These are phyloP conservation scores for Scartelaos histophorus DNA, from an alignment of 2,113 vertebrate species.

Conservation along the genomic window DNA sequence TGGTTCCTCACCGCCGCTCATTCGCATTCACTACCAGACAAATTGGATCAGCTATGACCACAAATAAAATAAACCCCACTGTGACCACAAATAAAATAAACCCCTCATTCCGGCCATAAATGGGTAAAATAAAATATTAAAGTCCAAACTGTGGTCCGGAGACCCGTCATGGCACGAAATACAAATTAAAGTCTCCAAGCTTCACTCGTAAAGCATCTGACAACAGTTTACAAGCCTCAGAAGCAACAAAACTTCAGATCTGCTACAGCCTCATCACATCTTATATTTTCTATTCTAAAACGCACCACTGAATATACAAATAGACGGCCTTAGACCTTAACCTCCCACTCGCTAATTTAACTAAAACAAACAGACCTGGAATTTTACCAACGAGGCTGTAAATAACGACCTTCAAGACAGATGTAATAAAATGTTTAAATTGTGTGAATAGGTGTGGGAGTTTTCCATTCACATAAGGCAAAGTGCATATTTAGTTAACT, in stretches of 20 bases:
- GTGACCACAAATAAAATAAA: constrained; percentile 26
- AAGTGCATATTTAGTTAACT: no score
- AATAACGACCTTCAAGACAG: background rate
- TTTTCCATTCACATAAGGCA: background rate
- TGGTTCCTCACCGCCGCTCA: constrained; percentile 56
- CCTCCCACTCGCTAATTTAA: background rate
- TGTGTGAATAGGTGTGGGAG: background rate
- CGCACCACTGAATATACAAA: background rate
- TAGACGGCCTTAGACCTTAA: no score
- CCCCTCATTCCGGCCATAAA: constrained; percentile 28
- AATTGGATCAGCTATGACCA: constrained; percentile 31
- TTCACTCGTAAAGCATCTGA: constrained; percentile 1
- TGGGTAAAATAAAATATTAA: constrained; percentile 13
- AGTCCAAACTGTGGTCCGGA: background rate
- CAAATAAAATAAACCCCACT: constrained; percentile 32
- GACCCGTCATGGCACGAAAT: background rate
- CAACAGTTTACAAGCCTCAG: background rate
- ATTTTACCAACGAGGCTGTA: background rate
- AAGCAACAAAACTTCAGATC: background rate
- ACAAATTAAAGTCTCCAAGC: background rate
- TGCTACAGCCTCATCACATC: background rate
- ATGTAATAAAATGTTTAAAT: background rate
- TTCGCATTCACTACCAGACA: constrained; percentile 57
- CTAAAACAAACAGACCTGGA: background rate
- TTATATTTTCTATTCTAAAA: background rate